Evolutionary conservation across 1,140 invertebrate genomes (phyloP), one percentile per base, ranked within the genome.

Genomic region (Galleria mellonella): DNA sequence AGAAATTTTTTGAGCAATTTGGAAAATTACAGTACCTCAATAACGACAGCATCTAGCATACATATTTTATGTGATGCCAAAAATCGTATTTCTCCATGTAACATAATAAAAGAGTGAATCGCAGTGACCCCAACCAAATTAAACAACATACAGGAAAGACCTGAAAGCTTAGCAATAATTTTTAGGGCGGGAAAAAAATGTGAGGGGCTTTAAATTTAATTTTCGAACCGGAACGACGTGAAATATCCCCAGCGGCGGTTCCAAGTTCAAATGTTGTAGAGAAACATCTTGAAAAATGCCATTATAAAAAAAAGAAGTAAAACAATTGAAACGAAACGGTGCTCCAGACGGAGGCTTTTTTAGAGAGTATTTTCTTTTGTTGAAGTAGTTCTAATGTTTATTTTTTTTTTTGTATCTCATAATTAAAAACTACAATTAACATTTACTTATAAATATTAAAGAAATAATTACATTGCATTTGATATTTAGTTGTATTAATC

Each of bases 171-270:
- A 50, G 60, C 69, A 67, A 81, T 77, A 83, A 84, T 83, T 79
- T 63, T 53, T 57, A 76, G 78, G 78, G 76, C 70, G 70, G 74
- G 55, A 83, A 79, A n/a, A n/a, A 77, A 83, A 78, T 69, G 61
- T 68, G 68, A 74, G 76, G 78, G 82, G 82, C 78, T 76, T 82
- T 79, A 78, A 85, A 85, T 82, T 85, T 85, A 82, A 85, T 82
- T 83, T 83, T 72, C 66, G 65, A 73, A 72, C 67, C 55, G 69
- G 55, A 82, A 79, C 76, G 76, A 74, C 74, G 70, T 72, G 67
- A 74, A 83, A 75, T 72, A 75, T 82, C 65, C 78, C 78, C 64
- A 52, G 68, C 63, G 76, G 72, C 70, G 41, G 58, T 60, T 62
- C 51, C 51, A 73, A 74, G 62, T 78, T 74, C 67, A 64, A 73